These are phyloP conservation scores for Drosophila ogumai DNA, from an alignment of 1,140 invertebrate genomes.

Conservation along the genomic window DNA sequence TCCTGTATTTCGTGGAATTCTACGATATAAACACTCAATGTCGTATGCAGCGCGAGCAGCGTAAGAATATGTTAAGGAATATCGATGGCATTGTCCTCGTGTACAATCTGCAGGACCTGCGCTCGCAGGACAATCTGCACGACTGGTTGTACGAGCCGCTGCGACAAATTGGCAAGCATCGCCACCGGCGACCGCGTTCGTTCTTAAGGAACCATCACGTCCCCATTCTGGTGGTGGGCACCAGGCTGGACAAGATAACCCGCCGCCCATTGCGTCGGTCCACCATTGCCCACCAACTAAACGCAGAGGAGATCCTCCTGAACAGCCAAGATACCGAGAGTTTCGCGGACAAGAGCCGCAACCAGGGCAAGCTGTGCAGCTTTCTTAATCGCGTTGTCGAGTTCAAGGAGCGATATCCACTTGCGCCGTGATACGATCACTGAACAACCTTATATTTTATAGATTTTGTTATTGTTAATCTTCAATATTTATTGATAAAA, in stretches of 20 bases:
- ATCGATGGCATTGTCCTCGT: slow-evolving; percentile 67
- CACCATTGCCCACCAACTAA: slow-evolving; percentile 53
- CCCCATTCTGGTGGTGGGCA: slow-evolving; percentile 65
- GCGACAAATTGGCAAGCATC: slow-evolving; percentile 43
- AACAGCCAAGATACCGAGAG: slow-evolving; percentile 44
- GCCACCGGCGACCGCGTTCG: slow-evolving; percentile 29
- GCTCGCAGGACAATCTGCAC: slow-evolving; percentile 58
- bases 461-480: slow-evolving; percentile 22
- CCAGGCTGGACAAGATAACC: slow-evolving; percentile 46
- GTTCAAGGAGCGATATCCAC: slow-evolving; percentile 56
- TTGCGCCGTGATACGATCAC: neutral
- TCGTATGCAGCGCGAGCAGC: slow-evolving; percentile 25
- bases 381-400: slow-evolving; percentile 61
- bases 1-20: slow-evolving; percentile 64
- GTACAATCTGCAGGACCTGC: slow-evolving; percentile 48
- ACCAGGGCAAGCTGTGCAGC: slow-evolving; percentile 38
- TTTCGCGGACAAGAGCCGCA: slow-evolving; percentile 39
- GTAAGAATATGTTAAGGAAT: slow-evolving; percentile 41
- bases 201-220: slow-evolving; percentile 43
- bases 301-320: slow-evolving; percentile 55
- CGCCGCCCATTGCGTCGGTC: slow-evolving; percentile 20
- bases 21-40: slow-evolving; percentile 48
- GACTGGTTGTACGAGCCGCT: slow-evolving; percentile 62
- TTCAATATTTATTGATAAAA: slow-evolving; percentile 13
- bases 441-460: slow-evolving; percentile 23